Conservation (phyloP, 2,888 invertebrate genomes). For the Pterostichus madidus region DNA sequence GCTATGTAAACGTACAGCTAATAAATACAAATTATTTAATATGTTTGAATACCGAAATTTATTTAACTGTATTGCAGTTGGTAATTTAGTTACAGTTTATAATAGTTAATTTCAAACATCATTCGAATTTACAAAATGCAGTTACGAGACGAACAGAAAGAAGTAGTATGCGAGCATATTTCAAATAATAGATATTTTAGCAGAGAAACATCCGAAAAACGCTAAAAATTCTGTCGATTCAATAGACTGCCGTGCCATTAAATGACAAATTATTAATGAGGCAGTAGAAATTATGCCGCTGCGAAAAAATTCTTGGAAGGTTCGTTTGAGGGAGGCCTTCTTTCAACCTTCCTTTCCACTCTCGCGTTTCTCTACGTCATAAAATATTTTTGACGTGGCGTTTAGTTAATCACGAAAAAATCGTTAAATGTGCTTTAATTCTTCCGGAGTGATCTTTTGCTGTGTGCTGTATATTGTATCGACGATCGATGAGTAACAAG, state of each 20-base stretch:
- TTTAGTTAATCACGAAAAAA: constrained; percentile 49
- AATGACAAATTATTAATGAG: constrained; percentile 57
- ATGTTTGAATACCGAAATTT: constrained; percentile 28
- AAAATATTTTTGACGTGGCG: constrained; percentile 48
- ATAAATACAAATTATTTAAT: constrained; percentile 46
- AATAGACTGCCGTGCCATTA: constrained; percentile 45
- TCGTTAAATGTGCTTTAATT: constrained; percentile 43
- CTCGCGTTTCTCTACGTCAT: constrained; percentile 41
- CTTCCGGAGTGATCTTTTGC: constrained; percentile 25
- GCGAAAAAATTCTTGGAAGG: constrained; percentile 18
- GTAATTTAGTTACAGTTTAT: not conserved
- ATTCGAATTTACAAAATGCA: not conserved
- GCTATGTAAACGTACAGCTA: constrained; percentile 35
- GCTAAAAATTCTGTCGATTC: constrained; percentile 46
- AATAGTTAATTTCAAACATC: constrained; percentile 1
- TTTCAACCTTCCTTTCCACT: constrained; percentile 25
- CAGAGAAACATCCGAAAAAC: constrained; percentile 14
- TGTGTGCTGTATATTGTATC: not conserved
- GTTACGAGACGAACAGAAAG: no score
- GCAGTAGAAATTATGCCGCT: constrained; percentile 43
- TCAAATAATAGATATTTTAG: constrained; percentile 16
- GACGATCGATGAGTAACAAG: not conserved
- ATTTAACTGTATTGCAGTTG: constrained; percentile 25
- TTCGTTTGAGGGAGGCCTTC: constrained; percentile 13
- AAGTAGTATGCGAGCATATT: constrained; percentile 9